Percentiles rank a stretch among this genome's conserved stretches.
phyloP scores from a whole-genome alignment of 1,140 invertebrate species.

The Drosophila auraria region DNA sequence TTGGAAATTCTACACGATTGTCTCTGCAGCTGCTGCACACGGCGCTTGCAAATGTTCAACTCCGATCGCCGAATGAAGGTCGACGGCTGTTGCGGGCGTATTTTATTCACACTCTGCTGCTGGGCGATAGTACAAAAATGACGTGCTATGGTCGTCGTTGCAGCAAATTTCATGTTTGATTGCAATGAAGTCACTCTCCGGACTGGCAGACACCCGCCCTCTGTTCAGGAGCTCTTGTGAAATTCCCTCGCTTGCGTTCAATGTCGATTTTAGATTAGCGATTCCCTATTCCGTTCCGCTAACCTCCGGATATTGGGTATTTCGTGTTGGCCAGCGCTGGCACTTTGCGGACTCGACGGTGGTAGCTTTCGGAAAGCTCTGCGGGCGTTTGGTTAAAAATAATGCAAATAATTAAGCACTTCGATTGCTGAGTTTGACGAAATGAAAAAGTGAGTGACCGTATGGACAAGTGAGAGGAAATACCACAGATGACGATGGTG shows the following conservation, averaged over 20 bases:
- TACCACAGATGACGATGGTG: slow-evolving; percentile 2
- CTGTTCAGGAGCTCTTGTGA: slow-evolving; percentile 46
- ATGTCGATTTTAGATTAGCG: slow-evolving; percentile 26
- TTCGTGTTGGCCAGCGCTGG: slow-evolving; percentile 27
- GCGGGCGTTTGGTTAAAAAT: slow-evolving; percentile 41
- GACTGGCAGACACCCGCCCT: slow-evolving; percentile 43
- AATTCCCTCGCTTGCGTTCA: slow-evolving; percentile 24
- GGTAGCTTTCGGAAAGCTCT: slow-evolving; percentile 55
- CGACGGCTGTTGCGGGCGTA: slow-evolving; percentile 49
- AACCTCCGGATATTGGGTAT: slow-evolving; percentile 17
- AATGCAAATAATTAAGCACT: slow-evolving; percentile 65
- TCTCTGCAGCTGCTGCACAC: slow-evolving; percentile 50
- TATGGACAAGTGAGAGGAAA: neutral
- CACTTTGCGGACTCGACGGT: slow-evolving; percentile 27
- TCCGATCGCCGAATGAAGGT: slow-evolving; percentile 62
- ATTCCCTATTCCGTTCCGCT: slow-evolving; percentile 9
- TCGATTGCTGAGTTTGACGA: slow-evolving; percentile 52
- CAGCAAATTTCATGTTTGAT: slow-evolving; percentile 85
- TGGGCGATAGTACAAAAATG: slow-evolving; percentile 69
- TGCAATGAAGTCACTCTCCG: slow-evolving; percentile 70
- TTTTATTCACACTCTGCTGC: slow-evolving; percentile 65
- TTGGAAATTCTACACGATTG: slow-evolving; percentile 62
- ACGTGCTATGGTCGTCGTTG: slow-evolving; percentile 72
- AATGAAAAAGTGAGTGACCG: slow-evolving; percentile 56
- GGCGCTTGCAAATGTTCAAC: slow-evolving; percentile 63